Evolutionary conservation across 2,797 vertebrate genomes (phyloP).

Genomic region (Coreius guichenoti): DNA sequence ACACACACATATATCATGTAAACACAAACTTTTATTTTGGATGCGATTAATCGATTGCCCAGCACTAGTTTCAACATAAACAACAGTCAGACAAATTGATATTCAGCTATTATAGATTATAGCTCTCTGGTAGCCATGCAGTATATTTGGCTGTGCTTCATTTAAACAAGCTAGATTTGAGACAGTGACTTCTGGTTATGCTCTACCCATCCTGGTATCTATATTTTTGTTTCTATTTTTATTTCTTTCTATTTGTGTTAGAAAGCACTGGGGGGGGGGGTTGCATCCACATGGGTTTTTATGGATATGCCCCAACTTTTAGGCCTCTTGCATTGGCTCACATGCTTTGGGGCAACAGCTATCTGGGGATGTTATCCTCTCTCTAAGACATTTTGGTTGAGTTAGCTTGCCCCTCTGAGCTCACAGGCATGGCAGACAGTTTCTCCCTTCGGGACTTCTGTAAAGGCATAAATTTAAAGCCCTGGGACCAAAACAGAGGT

Average conservation of each 20-base stretch:
- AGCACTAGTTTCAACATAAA: not conserved
- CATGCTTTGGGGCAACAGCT: slow-evolving; percentile 8
- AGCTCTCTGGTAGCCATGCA: not conserved
- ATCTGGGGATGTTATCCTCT: slow-evolving; percentile 29
- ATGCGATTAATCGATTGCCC: too few relatives aligned
- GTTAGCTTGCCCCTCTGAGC: slow-evolving; percentile 40
- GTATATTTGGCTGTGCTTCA: not conserved
- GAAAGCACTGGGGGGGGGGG: slow-evolving; percentile 3
- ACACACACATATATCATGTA: too few relatives aligned
- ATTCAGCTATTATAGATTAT: not conserved
- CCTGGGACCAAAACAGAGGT: slow-evolving; percentile 64
- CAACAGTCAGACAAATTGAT: not conserved
- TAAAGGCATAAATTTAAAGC: slow-evolving; percentile 69
- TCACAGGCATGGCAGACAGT: slow-evolving; percentile 11
- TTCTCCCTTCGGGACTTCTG: slow-evolving; percentile 46
- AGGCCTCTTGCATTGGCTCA: not conserved
- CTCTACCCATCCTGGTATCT: not conserved
- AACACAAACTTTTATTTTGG: too few relatives aligned
- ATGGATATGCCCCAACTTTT: slow-evolving; percentile 1
- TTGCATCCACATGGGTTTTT: slow-evolving; percentile 15
- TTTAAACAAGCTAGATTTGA: not conserved
- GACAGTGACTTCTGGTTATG: not conserved
- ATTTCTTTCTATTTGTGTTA: not conserved
- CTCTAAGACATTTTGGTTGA: slow-evolving; percentile 40
- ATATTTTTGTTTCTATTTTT: not conserved